Evolutionary conservation across 2,113 vertebrate genomes (phyloP).

Genomic region (Pycnonotus jocosus): DNA sequence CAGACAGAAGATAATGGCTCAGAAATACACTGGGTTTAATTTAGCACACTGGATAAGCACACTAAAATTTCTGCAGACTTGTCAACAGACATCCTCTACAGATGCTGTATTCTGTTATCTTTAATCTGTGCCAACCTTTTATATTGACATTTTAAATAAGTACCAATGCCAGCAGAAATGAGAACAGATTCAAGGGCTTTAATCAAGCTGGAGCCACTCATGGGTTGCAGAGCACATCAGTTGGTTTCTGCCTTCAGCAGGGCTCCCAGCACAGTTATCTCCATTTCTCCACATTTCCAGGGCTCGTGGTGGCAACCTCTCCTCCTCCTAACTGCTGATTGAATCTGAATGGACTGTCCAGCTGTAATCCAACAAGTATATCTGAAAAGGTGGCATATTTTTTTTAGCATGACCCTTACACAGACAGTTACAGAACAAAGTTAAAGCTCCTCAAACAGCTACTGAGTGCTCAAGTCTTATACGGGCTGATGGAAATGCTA

Average conservation of each 20-base stretch:
- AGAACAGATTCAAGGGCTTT: neutral
- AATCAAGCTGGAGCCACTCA: neutral
- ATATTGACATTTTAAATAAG: neutral
- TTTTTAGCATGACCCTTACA: neutral
- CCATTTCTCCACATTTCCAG: neutral
- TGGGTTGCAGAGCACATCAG: rapidly evolving
- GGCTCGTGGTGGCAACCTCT: neutral
- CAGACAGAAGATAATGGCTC: conserved; percentile 34
- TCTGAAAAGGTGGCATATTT: neutral
- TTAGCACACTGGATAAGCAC: neutral
- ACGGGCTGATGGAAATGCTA: neutral
- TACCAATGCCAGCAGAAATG: neutral
- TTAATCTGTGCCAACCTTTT: neutral
- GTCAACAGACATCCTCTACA: neutral
- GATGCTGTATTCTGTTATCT: neutral
- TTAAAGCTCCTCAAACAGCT: neutral
- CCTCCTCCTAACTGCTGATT: neutral
- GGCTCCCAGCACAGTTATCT: neutral
- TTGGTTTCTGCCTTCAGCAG: neutral
- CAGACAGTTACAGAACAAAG: neutral
- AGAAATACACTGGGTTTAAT: neutral
- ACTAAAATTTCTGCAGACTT: neutral
- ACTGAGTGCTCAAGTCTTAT: neutral
- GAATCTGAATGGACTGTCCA: neutral
- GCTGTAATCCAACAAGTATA: neutral